phyloP scores from a whole-genome alignment of 1,140 invertebrate genomes.

The Hylaeus volcanicus region DNA sequence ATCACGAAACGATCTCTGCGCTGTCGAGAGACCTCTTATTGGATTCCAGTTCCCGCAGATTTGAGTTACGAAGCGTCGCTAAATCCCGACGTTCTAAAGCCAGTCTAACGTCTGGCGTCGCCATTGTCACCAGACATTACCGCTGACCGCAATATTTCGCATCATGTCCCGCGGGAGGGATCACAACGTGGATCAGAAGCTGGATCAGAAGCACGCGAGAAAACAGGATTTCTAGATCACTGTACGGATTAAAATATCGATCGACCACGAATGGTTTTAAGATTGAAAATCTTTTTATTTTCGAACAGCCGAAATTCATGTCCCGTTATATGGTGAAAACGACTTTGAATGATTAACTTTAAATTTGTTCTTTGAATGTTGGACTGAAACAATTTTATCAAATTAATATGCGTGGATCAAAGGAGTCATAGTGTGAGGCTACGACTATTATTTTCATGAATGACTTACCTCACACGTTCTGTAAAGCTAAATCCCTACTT shows the following conservation, averaged over 20 bases:
- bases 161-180: neutral
- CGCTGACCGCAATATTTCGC: conserved; percentile 13
- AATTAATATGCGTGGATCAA: too few relatives aligned
- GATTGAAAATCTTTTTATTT: too few relatives aligned
- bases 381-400: too few relatives aligned
- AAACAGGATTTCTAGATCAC: neutral
- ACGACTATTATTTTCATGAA: too few relatives aligned
- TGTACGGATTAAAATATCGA: conserved; percentile 40
- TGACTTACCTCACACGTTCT: too few relatives aligned
- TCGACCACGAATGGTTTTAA: conserved; percentile 4
- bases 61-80: conserved; percentile 26
- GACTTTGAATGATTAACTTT: too few relatives aligned
- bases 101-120: neutral
- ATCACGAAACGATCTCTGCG: too few relatives aligned
- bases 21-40: neutral
- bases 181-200: neutral
- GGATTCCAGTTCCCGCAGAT: neutral
- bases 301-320: too few relatives aligned
- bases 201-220: neutral
- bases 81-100: conserved; percentile 1
- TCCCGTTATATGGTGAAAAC: too few relatives aligned
- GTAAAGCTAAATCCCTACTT: too few relatives aligned
- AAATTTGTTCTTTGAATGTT: too few relatives aligned
- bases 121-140: conserved; percentile 19
- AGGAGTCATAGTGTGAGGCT: too few relatives aligned